Evolutionary conservation across 2,888 invertebrate species (phyloP), one percentile per base, ranked within the genome.

Genomic region (Imbricaverruca yamaguchii): DNA sequence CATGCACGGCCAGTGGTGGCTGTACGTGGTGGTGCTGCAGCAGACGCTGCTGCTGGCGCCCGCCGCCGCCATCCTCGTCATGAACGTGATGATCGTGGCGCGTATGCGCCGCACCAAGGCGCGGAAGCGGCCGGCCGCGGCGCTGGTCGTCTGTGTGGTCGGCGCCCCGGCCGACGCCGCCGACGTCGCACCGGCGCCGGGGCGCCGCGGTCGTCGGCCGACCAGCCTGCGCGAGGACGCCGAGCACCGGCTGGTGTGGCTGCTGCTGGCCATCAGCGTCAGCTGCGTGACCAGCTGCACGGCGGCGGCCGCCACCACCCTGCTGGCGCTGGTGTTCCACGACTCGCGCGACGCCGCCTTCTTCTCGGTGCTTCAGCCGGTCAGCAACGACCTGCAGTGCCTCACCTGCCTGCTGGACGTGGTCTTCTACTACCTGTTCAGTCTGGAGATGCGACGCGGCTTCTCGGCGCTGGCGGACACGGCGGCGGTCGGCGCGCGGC

Each of bases 391-490:
- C 69, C 39, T 74, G 15, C 69, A 74, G 69, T 39, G 15, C 18
- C 53, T 8, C 25, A 53, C 7, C 69, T 74, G 69, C 69, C 53
- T 74, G 25, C 53, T 74, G 69, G 53, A 74, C 53, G 69, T 74
- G 15, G 11, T 74, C 39, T 74, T 74, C 39, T 74, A 74, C 69
- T 74, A 74, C 69, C 15, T 53, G 69, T 74, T 74, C 69, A 74
- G 69, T 18, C 69, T 74, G 69, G 69, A 74, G 69, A 74, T 74
- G 69, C 39, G 69, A 13, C 25, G 69, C 39, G 69, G 53, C 39
- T 18, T 74, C 53, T 15, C 1, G 7, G 69, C 7, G 12, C 69
- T 74, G 69, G 69, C 18, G 15, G 15, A 25, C 11, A 2, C 11
- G 4, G 67, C 25, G 25, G 67, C 25, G 67, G 25, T 1, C n/a